These are phyloP conservation scores for Rhynchotus rufescens DNA, from an alignment of 2,797 vertebrate genomes.

Conservation along the genomic window DNA sequence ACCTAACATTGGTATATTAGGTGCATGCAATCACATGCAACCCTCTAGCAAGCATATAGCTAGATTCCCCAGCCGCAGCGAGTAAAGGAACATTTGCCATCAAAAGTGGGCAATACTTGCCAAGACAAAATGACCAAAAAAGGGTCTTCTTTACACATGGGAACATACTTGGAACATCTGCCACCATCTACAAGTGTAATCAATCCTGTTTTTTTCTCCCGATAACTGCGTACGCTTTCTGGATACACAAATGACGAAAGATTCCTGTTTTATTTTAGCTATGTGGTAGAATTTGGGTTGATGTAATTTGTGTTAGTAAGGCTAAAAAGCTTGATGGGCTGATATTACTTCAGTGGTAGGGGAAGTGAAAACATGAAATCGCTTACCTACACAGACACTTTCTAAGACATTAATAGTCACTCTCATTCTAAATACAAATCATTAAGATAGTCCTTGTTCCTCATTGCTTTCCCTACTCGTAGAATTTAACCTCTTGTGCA, in stretches of 20 bases:
- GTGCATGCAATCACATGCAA: background rate
- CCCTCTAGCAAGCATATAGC: background rate
- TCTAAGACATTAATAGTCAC: background rate
- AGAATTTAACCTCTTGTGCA: conserved; percentile 54
- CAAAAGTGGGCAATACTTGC: background rate
- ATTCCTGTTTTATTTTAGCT: background rate
- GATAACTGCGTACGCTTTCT: background rate
- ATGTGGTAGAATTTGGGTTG: background rate
- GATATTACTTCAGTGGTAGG: background rate
- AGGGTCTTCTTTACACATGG: background rate
- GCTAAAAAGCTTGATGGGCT: background rate
- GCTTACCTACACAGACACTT: background rate
- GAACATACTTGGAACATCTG: background rate
- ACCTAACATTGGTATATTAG: no score
- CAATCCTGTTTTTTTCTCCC: background rate
- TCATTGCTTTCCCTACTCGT: background rate
- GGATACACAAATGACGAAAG: background rate
- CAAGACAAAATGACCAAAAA: background rate
- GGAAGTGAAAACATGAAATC: background rate
- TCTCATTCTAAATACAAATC: conserved; percentile 29
- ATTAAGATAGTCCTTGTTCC: background rate
- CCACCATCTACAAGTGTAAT: background rate
- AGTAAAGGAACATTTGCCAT: background rate
- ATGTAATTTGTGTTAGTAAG: background rate
- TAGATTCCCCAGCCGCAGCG: background rate